Conservation (phyloP, 2,797 vertebrate genomes). For the Hemibagrus guttatus region DNA sequence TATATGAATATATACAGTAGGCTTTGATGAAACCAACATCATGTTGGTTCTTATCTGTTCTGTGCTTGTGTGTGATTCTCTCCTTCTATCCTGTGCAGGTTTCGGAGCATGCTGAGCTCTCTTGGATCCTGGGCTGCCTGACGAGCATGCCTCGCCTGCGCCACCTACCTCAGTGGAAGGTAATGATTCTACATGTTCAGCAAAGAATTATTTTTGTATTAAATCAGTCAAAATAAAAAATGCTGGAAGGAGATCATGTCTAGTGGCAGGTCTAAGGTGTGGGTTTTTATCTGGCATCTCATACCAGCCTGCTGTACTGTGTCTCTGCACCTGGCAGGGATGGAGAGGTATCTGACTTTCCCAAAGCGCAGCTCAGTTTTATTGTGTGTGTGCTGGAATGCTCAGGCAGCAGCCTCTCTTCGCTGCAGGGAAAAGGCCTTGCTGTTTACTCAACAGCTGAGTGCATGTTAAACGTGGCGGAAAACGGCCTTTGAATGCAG, state of each 20-base stretch:
- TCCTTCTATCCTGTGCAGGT: constrained; percentile 75
- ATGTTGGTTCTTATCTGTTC: neutral
- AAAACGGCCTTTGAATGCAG: constrained; percentile 59
- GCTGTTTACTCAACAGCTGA: constrained; percentile 65
- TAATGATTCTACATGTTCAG: constrained; percentile 54
- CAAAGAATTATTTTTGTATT: neutral
- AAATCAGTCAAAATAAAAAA: neutral
- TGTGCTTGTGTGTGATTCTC: neutral
- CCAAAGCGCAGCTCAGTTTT: constrained; percentile 40
- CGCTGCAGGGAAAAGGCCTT: constrained; percentile 58
- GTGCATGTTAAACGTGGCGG: constrained; percentile 60
- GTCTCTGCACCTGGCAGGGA: constrained; percentile 49
- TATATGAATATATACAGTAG: neutral
- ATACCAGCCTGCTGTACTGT: constrained; percentile 30
- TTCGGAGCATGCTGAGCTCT: constrained; percentile 86
- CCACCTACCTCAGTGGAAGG: constrained; percentile 98
- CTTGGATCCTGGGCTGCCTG: constrained; percentile 92
- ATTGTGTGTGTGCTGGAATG: neutral
- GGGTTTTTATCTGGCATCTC: constrained; percentile 28
- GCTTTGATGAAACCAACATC: neutral
- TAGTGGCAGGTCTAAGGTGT: constrained; percentile 20
- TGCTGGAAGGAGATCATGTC: constrained; percentile 17
- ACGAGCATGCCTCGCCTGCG: constrained; percentile 87
- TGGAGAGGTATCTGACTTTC: constrained; percentile 47
- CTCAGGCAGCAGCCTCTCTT: constrained; percentile 39